phyloP scores from a whole-genome alignment of 2,797 vertebrate genomes.

The Xenops minutus region DNA sequence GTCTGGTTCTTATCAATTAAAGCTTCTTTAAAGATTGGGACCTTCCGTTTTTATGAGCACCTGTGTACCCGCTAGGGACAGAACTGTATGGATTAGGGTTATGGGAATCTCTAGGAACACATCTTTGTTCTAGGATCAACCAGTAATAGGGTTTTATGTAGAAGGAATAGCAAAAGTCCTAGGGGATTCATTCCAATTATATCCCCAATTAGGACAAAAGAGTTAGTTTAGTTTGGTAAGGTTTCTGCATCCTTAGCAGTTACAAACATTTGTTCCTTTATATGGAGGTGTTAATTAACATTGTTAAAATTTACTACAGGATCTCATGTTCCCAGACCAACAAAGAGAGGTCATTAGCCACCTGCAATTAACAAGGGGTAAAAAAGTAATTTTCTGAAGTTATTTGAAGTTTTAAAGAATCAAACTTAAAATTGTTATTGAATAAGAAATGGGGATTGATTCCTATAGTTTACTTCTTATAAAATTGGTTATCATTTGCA shows the following conservation, averaged over 20 bases:
- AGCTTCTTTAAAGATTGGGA: constrained; percentile 19
- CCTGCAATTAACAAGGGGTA: not conserved
- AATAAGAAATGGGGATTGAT: not conserved
- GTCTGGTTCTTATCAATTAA: constrained; percentile 58
- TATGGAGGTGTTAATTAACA: not conserved
- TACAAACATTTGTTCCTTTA: constrained; percentile 28
- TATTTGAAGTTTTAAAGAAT: not conserved
- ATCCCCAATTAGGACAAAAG: constrained; percentile 1
- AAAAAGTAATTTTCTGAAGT: not conserved
- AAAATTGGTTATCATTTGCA: not conserved
- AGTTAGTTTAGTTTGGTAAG: constrained; percentile 40
- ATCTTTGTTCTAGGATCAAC: constrained; percentile 63
- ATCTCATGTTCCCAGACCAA: not conserved
- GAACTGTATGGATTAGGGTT: constrained; percentile 55
- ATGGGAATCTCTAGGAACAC: constrained; percentile 5
- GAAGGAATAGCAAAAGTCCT: constrained; percentile 14
- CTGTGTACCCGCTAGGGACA: constrained; percentile 55
- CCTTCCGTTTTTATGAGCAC: constrained; percentile 47
- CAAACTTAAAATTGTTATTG: not conserved
- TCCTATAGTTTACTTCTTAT: not conserved
- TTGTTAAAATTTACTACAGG: not conserved
- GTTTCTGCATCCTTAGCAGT: constrained; percentile 30
- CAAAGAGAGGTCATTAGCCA: not conserved
- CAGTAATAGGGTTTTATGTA: constrained; percentile 60
- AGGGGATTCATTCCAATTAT: constrained; percentile 59